Base-by-base conservation (phyloP, 1,140 invertebrate genomes). In the Drosophila parvula region DNA sequence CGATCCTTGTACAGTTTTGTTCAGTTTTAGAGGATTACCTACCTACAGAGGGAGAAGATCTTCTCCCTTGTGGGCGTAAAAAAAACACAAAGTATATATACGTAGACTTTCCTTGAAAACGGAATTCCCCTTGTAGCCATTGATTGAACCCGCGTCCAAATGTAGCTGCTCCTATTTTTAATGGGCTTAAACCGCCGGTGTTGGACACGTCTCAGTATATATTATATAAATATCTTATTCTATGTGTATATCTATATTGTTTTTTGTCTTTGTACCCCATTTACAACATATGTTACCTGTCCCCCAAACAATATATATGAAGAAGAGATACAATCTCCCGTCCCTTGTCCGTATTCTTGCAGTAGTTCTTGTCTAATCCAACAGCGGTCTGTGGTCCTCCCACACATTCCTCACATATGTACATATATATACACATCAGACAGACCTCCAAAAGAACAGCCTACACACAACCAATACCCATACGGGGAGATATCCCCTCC, bases 291-390 rank as follows among this genome's bases (percentile, higher is more conserved):
- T 86, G 69, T 79, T 67, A 74, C 73, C 64, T 88, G 75, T 86
- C 45, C 65, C 67, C 67, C 70, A 18, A 53, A 63, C 14, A 7
- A 40, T 7, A 12, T 40, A 22, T 40, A 40, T 6, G 14, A 11
- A 27, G 8, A 27, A 18, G 11, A 40, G 16, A 74, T 62, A 64
- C 34, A 40, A 56, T 43, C 16, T 63, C 45, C 27, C 58, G 55
- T 76, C 71, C 63, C 58, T 78, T 59, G 65, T 63, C 56, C 74
- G 64, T 45, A 62, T 36, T 57, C 14, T 41, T 69, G 74, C 75
- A 70, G 79, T 86, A 86, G 83, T 88, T 82, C 53, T 86, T 88
- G 83, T 83, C 84, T 86, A 88, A 88, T 85, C 62, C 51, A 74
- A 69, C 57, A 51, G 43, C 81, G 59, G 18, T 61, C 48, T 76